These are phyloP conservation scores for Macrobrachium nipponense DNA, from an alignment of 1,140 invertebrate genomes.

Conservation along the genomic window DNA sequence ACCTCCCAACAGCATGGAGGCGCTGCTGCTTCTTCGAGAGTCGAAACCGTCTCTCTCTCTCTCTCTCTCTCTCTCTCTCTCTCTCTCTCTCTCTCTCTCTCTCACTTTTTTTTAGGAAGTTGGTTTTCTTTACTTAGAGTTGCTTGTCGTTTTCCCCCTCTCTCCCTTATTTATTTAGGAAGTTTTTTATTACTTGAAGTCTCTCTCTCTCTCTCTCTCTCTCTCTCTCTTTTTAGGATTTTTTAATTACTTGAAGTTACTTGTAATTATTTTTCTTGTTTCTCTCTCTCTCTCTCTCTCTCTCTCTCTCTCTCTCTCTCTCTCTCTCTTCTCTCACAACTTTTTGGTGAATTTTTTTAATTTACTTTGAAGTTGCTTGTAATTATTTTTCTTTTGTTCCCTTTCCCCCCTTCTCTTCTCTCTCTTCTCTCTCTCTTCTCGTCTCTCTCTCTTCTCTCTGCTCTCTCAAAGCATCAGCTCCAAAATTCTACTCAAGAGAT, in stretches of 20 bases:
- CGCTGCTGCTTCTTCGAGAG: too few relatives aligned
- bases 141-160: background rate
- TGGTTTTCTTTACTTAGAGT: background rate
- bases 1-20: too few relatives aligned
- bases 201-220: conserved; percentile 8
- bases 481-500: too few relatives aligned
- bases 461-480: too few relatives aligned
- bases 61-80: conserved; percentile 10
- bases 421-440: background rate
- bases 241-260: background rate
- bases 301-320: background rate
- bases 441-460: too few relatives aligned
- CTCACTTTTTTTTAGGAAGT: background rate
- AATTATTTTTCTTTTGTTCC: background rate
- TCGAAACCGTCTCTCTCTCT: background rate
- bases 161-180: too few relatives aligned
- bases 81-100: conserved; percentile 12
- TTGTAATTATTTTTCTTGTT: background rate
- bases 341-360: background rate
- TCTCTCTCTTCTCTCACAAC: background rate
- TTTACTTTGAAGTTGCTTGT: background rate
- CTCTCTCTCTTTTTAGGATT: background rate
- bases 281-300: conserved; percentile 15
- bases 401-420: too few relatives aligned
- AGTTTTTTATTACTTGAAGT: too few relatives aligned